Percentiles rank a stretch among this genome's conserved stretches.
Evolutionary conservation across 2,113 vertebrate species (phyloP).

Genomic region (Chloropsis hardwickii): DNA sequence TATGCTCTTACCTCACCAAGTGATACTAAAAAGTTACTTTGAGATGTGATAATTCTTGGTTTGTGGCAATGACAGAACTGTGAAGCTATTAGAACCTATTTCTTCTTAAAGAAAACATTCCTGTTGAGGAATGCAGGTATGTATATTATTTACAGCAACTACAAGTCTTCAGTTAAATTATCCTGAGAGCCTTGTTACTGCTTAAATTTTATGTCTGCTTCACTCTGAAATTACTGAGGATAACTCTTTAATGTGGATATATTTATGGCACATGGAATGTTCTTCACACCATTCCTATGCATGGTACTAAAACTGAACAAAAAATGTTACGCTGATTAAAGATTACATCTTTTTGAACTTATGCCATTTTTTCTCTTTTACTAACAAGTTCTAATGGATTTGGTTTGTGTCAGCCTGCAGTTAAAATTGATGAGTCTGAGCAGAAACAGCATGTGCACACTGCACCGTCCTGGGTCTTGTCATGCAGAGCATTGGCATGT

Average conservation of each 20-base stretch:
- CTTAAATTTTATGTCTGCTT: constrained; percentile 40
- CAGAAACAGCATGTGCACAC: constrained; percentile 5
- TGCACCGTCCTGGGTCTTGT: not conserved
- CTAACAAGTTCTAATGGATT: constrained; percentile 32
- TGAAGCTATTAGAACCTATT: not conserved
- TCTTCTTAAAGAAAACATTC: not conserved
- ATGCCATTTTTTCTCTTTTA: not conserved
- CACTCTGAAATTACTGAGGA: constrained; percentile 16
- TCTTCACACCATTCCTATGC: constrained; percentile 35
- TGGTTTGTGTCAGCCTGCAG: constrained; percentile 16
- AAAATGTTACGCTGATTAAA: not conserved
- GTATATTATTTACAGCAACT: not conserved
- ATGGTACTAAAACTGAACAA: constrained; percentile 26
- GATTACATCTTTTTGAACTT: not conserved
- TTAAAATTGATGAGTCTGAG: constrained; percentile 4
- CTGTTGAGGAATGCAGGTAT: not conserved
- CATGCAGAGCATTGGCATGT: not conserved
- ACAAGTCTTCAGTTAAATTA: not conserved
- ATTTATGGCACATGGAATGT: constrained; percentile 19
- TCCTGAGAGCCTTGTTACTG: not conserved
- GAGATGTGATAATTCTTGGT: not conserved
- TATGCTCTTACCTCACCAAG: constrained; percentile 4
- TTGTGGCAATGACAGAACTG: not conserved
- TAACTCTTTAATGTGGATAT: constrained; percentile 34
- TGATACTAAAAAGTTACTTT: not conserved